Evolutionary conservation across 2,797 vertebrate genomes (phyloP).

Genomic region (Labroides dimidiatus): DNA sequence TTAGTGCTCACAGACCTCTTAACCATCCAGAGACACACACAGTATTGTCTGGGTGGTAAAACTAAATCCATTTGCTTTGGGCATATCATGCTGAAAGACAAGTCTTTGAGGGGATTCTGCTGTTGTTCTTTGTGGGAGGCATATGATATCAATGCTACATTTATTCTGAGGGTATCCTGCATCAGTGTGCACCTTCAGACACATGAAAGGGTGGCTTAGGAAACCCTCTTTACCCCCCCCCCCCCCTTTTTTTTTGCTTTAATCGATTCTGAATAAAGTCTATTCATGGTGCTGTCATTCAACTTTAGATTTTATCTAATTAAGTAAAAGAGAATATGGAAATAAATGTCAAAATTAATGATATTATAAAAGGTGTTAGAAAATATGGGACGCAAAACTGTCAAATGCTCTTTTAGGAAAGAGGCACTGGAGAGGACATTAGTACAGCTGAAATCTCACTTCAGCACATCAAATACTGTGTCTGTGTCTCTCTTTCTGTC

Average conservation of each 20-base stretch:
- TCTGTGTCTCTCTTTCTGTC: too few species aligned
- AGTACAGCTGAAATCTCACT: too few species aligned
- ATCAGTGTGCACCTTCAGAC: constrained; percentile 35
- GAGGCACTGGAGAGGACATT: constrained; percentile 7
- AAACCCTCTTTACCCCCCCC: constrained; percentile 32
- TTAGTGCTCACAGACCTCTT: background rate
- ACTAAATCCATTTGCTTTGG: constrained; percentile 50
- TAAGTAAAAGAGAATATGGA: background rate
- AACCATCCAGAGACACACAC: constrained; percentile 5
- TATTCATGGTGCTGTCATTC: constrained; percentile 4
- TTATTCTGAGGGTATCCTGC: constrained; percentile 42
- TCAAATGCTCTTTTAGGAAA: background rate
- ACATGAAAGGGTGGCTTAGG: constrained; percentile 37
- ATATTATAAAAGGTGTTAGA: background rate
- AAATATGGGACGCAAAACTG: background rate
- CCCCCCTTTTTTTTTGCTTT: too few species aligned
- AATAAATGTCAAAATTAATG: background rate
- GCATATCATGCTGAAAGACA: constrained; percentile 32
- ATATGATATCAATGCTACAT: constrained; percentile 25
- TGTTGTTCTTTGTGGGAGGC: constrained; percentile 38
- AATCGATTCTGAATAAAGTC: constrained; percentile 15
- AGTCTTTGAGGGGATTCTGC: constrained; percentile 22
- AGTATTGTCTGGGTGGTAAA: constrained; percentile 22
- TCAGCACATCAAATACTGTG: too few species aligned
- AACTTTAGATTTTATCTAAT: background rate